phyloP scores from a whole-genome alignment of 2,113 vertebrate genomes.

The Plestiodon gilberti region DNA sequence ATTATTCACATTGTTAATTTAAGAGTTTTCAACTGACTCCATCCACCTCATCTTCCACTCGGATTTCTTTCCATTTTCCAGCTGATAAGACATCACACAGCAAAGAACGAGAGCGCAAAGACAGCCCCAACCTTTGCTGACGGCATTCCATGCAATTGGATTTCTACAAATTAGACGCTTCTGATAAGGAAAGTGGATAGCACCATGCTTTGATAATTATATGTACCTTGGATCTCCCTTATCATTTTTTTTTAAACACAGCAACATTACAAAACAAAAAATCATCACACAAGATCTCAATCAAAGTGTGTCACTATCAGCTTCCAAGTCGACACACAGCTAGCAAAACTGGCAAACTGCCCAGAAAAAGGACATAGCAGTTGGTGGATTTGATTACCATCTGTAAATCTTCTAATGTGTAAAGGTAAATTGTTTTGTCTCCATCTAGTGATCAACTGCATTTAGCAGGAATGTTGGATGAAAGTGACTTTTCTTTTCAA shows the following conservation, averaged over 20 bases:
- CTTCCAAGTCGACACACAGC: slow-evolving; percentile 70
- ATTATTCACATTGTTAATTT: slow-evolving; percentile 49
- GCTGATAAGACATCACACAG: slow-evolving; percentile 61
- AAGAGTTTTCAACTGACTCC: slow-evolving; percentile 52
- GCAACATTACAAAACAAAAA: slow-evolving; percentile 63
- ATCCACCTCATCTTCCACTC: slow-evolving; percentile 42
- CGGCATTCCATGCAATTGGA: slow-evolving; percentile 61
- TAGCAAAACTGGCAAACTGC: slow-evolving; percentile 63
- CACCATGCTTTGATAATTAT: slow-evolving; percentile 65
- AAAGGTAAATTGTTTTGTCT: slow-evolving; percentile 62
- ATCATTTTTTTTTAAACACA: slow-evolving; percentile 59
- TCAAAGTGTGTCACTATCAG: slow-evolving; percentile 73
- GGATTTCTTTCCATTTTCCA: slow-evolving; percentile 60
- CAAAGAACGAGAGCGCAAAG: slow-evolving; percentile 57
- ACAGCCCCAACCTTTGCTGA: slow-evolving; percentile 61
- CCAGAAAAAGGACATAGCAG: slow-evolving; percentile 55
- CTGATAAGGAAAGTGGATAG: slow-evolving; percentile 66
- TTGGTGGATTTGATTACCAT: slow-evolving; percentile 70
- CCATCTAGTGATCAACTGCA: slow-evolving; percentile 67
- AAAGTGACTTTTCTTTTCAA: background rate
- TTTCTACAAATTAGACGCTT: slow-evolving; percentile 69
- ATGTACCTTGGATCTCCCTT: slow-evolving; percentile 67
- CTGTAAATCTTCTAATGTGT: slow-evolving; percentile 53
- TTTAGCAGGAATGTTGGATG: slow-evolving; percentile 36
- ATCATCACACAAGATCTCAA: slow-evolving; percentile 71